phyloP scores from a whole-genome alignment of 2,888 invertebrate species.

The Eristalinus aeneus region DNA sequence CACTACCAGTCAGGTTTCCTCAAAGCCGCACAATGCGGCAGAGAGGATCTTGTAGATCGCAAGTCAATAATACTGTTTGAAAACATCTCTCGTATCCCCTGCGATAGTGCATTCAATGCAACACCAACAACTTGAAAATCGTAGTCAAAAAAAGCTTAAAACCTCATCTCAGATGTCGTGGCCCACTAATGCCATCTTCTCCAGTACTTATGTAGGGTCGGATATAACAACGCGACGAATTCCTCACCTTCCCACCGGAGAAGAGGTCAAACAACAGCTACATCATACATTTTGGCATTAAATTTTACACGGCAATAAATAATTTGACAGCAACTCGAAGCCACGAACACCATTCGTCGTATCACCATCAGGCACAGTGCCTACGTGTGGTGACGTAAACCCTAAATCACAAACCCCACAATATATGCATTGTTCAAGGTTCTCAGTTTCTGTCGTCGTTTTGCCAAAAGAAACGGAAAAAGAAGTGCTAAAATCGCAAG shows the following conservation, averaged over 20 bases:
- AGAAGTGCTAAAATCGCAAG: neutral
- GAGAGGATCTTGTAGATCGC: too few relatives aligned
- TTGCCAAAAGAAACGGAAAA: conserved; percentile 13
- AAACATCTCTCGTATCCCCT: neutral
- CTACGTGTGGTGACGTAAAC: conserved; percentile 16
- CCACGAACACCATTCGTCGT: neutral
- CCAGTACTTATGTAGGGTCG: neutral
- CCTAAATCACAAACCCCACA: conserved; percentile 9
- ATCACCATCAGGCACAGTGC: neutral
- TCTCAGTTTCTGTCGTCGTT: conserved; percentile 1
- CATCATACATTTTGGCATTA: neutral
- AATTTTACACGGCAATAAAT: neutral
- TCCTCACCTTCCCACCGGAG: neutral
- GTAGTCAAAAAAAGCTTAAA: neutral
- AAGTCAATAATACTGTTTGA: neutral
- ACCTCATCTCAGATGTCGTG: neutral
- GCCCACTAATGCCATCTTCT: neutral
- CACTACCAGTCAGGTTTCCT: too few relatives aligned
- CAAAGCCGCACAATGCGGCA: too few relatives aligned
- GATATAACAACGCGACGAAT: neutral
- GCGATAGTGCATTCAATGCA: neutral
- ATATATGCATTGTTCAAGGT: conserved; percentile 44
- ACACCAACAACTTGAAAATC: neutral
- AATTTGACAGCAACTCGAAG: neutral
- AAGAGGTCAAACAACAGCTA: neutral